These are phyloP conservation scores for Drosophila paracracens DNA, from an alignment of 2,888 invertebrate species.

Conservation along the genomic window DNA sequence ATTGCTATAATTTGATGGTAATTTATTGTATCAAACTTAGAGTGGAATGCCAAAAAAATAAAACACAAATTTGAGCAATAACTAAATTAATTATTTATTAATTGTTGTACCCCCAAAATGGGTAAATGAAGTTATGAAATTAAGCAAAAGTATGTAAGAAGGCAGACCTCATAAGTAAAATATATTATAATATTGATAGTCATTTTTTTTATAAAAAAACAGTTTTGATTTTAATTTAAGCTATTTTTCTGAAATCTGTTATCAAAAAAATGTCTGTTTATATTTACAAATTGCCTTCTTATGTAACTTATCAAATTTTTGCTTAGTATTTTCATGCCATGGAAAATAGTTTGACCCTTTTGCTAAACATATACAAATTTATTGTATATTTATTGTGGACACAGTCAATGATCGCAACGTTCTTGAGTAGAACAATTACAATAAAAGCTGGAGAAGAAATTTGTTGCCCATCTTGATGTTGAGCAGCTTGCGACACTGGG, in stretches of 20 bases:
- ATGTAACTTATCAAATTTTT: rapidly evolving
- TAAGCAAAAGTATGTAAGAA: background rate
- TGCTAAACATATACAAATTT: background rate
- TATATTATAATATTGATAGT: background rate
- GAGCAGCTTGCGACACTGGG: conserved; percentile 38
- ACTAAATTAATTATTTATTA: background rate
- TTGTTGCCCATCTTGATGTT: conserved; percentile 47
- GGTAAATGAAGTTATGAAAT: background rate
- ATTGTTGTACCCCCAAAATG: too few species aligned
- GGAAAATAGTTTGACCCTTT: background rate
- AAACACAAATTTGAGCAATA: background rate
- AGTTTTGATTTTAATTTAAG: background rate
- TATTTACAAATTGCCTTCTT: background rate
- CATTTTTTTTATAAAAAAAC: background rate
- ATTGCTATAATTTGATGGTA: background rate
- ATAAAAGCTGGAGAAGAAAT: conserved; percentile 37
- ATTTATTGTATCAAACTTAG: background rate
- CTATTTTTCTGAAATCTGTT: background rate
- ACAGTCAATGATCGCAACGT: conserved; percentile 24
- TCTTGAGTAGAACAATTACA: conserved; percentile 28
- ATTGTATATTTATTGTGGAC: conserved; percentile 2
- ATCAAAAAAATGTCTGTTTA: too few species aligned
- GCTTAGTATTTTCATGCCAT: too few species aligned
- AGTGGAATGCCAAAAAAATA: background rate
- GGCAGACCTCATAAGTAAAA: background rate